Percentiles rank a stretch among this genome's conserved stretches.
Conservation (phyloP, 2,113 vertebrate genomes). For the Lampris incognitus region DNA sequence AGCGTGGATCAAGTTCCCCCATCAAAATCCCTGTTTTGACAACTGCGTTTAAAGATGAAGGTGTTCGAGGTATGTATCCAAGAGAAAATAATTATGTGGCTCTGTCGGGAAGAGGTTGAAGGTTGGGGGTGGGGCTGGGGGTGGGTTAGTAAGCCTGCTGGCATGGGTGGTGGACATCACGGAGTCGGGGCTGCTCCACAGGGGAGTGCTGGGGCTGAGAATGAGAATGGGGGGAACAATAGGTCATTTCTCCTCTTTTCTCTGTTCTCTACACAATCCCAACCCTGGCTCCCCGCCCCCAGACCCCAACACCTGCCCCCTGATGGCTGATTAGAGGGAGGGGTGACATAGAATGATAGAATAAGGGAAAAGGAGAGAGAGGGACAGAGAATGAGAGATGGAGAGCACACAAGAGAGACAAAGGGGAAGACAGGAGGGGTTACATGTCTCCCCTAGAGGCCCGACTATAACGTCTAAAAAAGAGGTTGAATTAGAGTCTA, state of each 20-base stretch:
- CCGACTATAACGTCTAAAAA: constrained; percentile 10
- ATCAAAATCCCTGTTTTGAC: constrained; percentile 8
- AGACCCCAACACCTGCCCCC: constrained; percentile 25
- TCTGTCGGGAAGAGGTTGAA: constrained; percentile 48
- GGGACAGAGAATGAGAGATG: constrained; percentile 2
- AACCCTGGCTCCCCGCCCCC: neutral
- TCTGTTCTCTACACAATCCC: constrained; percentile 33
- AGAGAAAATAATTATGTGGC: constrained; percentile 74
- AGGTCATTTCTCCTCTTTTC: constrained; percentile 48
- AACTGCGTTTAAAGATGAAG: constrained; percentile 80
- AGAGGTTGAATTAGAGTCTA: constrained; percentile 15
- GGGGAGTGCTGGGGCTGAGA: constrained; percentile 33
- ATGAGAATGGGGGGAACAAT: constrained; percentile 40
- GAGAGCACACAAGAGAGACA: neutral
- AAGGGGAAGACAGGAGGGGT: neutral
- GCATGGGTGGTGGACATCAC: neutral
- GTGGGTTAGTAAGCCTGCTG: neutral
- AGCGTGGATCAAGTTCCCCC: no score
- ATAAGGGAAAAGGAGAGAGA: constrained; percentile 6
- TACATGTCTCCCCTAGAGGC: constrained; percentile 19
- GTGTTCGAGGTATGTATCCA: constrained; percentile 43
- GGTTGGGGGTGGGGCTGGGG: constrained; percentile 22
- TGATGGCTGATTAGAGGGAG: constrained; percentile 58
- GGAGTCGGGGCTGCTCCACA: constrained; percentile 9
- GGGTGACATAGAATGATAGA: constrained; percentile 6